Percentiles rank a stretch among this genome's conserved stretches.
Conservation (phyloP, 2,888 invertebrate species). For the Biston stratarius region DNA sequence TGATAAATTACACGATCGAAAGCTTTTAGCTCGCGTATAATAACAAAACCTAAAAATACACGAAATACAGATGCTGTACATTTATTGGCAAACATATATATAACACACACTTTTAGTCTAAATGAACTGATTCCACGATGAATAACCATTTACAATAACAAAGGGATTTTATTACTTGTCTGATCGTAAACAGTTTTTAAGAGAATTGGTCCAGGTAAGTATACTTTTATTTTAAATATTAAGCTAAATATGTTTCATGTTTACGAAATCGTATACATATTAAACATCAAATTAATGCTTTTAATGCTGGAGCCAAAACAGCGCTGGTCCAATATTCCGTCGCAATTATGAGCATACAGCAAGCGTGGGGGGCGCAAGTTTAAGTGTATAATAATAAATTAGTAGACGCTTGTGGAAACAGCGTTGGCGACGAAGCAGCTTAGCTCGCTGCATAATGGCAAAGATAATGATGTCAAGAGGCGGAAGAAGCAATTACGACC, state of each 20-base stretch:
- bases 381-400: constrained; percentile 59
- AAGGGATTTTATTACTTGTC: neutral
- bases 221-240: constrained; percentile 1
- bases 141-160: neutral
- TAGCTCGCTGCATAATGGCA: constrained; percentile 75
- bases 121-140: neutral
- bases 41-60: constrained; percentile 18
- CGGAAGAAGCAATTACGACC: constrained; percentile 82
- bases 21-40: constrained; percentile 51
- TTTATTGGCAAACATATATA: constrained; percentile 5
- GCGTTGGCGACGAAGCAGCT: constrained; percentile 57
- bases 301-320: constrained; percentile 25
- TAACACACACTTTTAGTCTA: neutral
- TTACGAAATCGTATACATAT: constrained; percentile 27
- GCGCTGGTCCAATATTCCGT: constrained; percentile 27
- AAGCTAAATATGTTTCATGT: constrained; percentile 12
- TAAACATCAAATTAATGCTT: constrained; percentile 28
- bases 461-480: constrained; percentile 80
- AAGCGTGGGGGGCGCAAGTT: constrained; percentile 42
- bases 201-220: neutral
- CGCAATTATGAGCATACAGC: constrained; percentile 34
- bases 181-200: neutral
- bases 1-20: constrained; percentile 62
- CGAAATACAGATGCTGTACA: constrained; percentile 17
- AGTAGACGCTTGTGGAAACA: constrained; percentile 55